phyloP scores from a whole-genome alignment of 2,113 vertebrate genomes.

The Sciurus niger region DNA sequence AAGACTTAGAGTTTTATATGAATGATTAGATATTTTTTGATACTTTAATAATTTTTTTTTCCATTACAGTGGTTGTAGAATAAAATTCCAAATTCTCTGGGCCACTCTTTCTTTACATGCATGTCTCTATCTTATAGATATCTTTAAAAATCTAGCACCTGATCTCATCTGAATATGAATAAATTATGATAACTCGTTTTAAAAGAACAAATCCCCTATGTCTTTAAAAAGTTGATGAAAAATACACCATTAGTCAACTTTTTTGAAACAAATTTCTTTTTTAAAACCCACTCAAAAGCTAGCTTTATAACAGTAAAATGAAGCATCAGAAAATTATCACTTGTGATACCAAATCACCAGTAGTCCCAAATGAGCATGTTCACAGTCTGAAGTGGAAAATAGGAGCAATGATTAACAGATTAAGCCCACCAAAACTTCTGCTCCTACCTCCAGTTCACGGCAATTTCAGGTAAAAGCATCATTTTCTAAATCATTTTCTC shows the following conservation, averaged over 20 bases:
- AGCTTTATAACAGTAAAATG: not conserved
- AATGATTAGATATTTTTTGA: not conserved
- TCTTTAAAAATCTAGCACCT: not conserved
- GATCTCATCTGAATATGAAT: slow-evolving; percentile 28
- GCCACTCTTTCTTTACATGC: not conserved
- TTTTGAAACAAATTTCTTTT: slow-evolving; percentile 16
- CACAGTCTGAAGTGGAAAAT: slow-evolving; percentile 12
- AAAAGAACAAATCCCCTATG: not conserved
- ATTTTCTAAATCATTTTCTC: not conserved
- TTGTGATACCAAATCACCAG: not conserved
- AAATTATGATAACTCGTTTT: not conserved
- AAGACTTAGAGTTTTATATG: not conserved
- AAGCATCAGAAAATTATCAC: not conserved
- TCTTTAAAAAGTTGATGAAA: not conserved
- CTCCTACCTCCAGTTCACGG: not conserved
- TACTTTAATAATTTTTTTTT: not conserved
- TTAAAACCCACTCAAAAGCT: not conserved
- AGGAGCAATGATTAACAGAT: not conserved
- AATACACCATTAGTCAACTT: not conserved
- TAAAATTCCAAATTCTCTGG: not conserved
- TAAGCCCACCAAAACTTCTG: not conserved
- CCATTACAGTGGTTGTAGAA: not conserved
- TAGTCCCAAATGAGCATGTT: not conserved
- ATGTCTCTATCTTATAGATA: not conserved
- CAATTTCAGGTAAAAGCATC: not conserved